phyloP scores from a whole-genome alignment of 1,140 invertebrate genomes.

The Conus betulinus region DNA sequence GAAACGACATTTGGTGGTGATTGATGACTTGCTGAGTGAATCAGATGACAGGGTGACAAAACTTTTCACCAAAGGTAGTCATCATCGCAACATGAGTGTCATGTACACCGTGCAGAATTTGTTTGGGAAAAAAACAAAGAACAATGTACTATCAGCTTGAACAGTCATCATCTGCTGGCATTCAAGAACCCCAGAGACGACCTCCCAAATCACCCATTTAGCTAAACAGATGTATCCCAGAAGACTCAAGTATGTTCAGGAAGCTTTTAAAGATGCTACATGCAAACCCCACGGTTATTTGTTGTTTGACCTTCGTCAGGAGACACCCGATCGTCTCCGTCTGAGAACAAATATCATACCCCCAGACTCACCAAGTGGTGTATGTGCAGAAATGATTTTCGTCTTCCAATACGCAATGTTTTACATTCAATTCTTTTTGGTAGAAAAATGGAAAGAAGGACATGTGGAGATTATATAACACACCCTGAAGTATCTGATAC shows the following conservation, averaged over 20 bases:
- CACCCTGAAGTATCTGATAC: too few species aligned
- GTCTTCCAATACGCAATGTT: too few species aligned
- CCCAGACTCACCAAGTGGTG: neutral
- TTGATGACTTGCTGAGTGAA: constrained; percentile 8
- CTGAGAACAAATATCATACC: neutral
- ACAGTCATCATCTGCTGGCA: neutral
- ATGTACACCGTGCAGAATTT: neutral
- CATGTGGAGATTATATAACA: too few species aligned
- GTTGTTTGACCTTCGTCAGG: neutral
- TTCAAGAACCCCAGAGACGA: neutral
- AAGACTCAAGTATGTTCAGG: neutral
- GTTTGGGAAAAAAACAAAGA: neutral
- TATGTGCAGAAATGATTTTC: neutral
- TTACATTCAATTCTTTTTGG: too few species aligned
- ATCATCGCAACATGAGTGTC: neutral
- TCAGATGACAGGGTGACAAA: neutral
- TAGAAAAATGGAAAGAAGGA: too few species aligned
- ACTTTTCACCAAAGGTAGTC: neutral
- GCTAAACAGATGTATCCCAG: neutral
- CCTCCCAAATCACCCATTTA: neutral
- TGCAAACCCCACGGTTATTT: neutral
- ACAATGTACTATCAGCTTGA: neutral
- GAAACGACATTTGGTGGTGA: neutral
- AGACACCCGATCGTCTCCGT: neutral
- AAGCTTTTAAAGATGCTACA: neutral